phyloP scores from a whole-genome alignment of 1,140 invertebrate species.

The Neodiprion virginianus region DNA sequence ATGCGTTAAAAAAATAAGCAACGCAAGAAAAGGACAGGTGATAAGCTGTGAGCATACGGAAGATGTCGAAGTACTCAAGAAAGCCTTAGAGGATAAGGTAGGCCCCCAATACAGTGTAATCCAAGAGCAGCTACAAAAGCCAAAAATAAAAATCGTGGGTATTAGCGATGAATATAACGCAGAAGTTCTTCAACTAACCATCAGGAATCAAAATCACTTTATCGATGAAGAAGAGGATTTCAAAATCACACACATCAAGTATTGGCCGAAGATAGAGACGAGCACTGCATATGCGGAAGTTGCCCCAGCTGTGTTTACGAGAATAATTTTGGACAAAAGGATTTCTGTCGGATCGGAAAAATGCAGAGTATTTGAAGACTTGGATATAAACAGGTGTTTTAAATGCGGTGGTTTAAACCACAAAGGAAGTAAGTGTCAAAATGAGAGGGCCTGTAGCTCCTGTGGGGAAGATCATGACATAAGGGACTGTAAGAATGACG shows the following conservation, averaged over 20 bases:
- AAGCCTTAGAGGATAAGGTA: constrained; percentile 1
- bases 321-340: background rate
- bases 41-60: background rate
- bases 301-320: background rate
- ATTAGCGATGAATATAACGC: background rate
- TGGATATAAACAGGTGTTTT: constrained; percentile 8
- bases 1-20: background rate
- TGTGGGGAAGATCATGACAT: background rate
- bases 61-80: constrained; percentile 9
- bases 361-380: constrained; percentile 9
- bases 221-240: constrained; percentile 4
- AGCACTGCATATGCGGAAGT: constrained; percentile 9
- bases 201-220: background rate
- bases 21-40: background rate
- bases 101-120: constrained; percentile 8
- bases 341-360: constrained; percentile 12
- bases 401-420: constrained; percentile 11
- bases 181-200: background rate
- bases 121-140: background rate
- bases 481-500: background rate
- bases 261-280: constrained; percentile 15
- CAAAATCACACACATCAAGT: constrained; percentile 8
- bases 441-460: background rate
- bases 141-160: constrained; percentile 9
- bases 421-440: constrained; percentile 10